Evolutionary conservation across 2,888 invertebrate genomes (phyloP), one percentile per base, ranked within the genome.

Genomic region (Brachyopa scutellaris): DNA sequence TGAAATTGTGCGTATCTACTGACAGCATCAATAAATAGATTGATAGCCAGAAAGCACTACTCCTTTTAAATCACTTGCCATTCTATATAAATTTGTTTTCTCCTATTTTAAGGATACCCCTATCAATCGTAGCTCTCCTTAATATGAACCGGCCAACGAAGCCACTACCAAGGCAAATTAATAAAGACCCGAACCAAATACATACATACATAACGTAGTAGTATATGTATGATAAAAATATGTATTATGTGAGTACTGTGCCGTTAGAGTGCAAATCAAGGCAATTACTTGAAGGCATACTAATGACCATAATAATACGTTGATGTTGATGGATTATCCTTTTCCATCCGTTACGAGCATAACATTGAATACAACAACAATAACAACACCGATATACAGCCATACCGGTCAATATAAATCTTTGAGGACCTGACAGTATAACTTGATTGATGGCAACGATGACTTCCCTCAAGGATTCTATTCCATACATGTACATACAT

Each of bases 311-410:
- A 74, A 80, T 74, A 80, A 80, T 74, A 80, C 80, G 74, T 80
- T 80, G 80, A 80, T 80, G 80, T 80, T 80, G 80, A 80, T 80
- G 80, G 80, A 80, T 80, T 80, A 80, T 74, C 69, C 80, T 51
- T 69, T 57, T 53, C 51, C 74, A 69, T 80, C 80, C 74, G 69
- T 69, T 80, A 62, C 36, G 38, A 67, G 47, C 36, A 19, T 3
- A 79, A 55, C 53, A 67, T 38, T 45, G 49, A 67, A 62, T 55
- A 55, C 19, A 73, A 61, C 55, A 79, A 67, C 59, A 70, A 69
- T 19, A 51, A 38, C 47, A 62, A 26, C 47, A 64, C 64, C 23
- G 26, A 61, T 66, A 61, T 47, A 55, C 49, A 40, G 40, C 31
- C 36, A 49, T 64, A 57, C 62, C 62, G 67, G 80, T 73, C 80